These are phyloP conservation scores for Pocillopora meandrina DNA, from an alignment of 92 coral and sea anemone genomes.

Conservation along the genomic window DNA sequence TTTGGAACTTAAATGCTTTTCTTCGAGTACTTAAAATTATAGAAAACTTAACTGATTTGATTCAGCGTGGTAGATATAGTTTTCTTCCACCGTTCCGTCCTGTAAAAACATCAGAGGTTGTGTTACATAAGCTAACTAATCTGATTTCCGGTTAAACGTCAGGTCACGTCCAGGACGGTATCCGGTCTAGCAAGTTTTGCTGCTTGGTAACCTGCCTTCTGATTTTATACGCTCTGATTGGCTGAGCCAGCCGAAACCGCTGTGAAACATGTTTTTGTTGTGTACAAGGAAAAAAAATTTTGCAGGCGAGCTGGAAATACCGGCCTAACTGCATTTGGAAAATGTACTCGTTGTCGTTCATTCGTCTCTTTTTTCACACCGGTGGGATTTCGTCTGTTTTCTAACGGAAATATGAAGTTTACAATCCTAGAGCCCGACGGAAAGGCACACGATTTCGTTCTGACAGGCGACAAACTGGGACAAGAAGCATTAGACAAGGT, in stretches of 20 bases:
- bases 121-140: constrained; percentile 21
- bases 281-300: constrained; percentile 44
- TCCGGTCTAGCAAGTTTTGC: constrained; percentile 78
- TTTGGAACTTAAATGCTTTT: no score
- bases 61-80: neutral
- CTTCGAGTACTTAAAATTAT: neutral
- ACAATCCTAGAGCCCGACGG: constrained; percentile 87
- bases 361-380: neutral
- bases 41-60: neutral
- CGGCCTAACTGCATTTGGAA: constrained; percentile 36
- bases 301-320: constrained; percentile 22
- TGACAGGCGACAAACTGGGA: constrained; percentile 90
- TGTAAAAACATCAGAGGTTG: neutral
- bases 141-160: constrained; percentile 28
- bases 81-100: neutral
- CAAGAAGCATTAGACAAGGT: constrained; percentile 97
- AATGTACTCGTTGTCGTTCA: neutral
- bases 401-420: constrained; percentile 72
- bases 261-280: constrained; percentile 63
- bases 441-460: constrained; percentile 84
- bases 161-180: constrained; percentile 26
- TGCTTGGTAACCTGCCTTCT: constrained; percentile 58
- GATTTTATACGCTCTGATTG: constrained; percentile 65
- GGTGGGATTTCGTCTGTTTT: neutral
- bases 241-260: constrained; percentile 61